phyloP scores from a whole-genome alignment of 2,113 vertebrate species.

The Oxygymnocypris stewartii region DNA sequence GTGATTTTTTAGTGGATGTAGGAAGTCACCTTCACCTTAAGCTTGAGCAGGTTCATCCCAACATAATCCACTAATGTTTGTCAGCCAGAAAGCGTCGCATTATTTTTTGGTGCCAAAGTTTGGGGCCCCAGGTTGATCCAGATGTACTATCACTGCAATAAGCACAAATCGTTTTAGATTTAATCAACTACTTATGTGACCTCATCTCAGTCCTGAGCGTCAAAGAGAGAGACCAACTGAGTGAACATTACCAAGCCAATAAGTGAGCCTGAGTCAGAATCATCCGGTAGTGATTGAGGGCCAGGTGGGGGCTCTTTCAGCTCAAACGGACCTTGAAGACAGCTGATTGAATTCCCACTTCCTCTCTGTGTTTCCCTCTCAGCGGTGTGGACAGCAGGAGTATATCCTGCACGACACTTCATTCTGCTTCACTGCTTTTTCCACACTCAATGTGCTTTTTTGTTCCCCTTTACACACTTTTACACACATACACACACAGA shows the following conservation, averaged over 20 bases:
- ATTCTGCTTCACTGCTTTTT: constrained; percentile 32
- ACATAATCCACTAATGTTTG: not conserved
- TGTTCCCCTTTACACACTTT: constrained; percentile 50
- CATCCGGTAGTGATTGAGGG: constrained; percentile 47
- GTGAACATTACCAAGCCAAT: not conserved
- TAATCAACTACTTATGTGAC: not conserved
- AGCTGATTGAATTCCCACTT: constrained; percentile 68
- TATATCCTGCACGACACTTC: constrained; percentile 51
- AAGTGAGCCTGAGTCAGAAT: constrained; percentile 12
- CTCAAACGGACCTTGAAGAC: constrained; percentile 74
- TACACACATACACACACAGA: constrained; percentile 12
- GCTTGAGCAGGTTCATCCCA: not conserved
- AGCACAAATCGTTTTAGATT: not conserved
- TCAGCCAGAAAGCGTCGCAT: not conserved
- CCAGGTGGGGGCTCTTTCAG: constrained; percentile 57
- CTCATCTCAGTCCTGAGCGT: not conserved
- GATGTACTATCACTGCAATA: not conserved
- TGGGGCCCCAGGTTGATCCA: not conserved
- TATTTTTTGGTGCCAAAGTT: not conserved
- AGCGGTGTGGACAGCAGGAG: constrained; percentile 47
- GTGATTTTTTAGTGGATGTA: not conserved
- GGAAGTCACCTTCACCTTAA: not conserved
- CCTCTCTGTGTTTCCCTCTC: constrained; percentile 59
- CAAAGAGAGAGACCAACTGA: not conserved
- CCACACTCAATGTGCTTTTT: constrained; percentile 65